A percentile compares a stretch with the other conserved stretches of the same genome.
Conservation (phyloP, 64 coral and sea anemone genomes). For the Stichodactyla helianthus region DNA sequence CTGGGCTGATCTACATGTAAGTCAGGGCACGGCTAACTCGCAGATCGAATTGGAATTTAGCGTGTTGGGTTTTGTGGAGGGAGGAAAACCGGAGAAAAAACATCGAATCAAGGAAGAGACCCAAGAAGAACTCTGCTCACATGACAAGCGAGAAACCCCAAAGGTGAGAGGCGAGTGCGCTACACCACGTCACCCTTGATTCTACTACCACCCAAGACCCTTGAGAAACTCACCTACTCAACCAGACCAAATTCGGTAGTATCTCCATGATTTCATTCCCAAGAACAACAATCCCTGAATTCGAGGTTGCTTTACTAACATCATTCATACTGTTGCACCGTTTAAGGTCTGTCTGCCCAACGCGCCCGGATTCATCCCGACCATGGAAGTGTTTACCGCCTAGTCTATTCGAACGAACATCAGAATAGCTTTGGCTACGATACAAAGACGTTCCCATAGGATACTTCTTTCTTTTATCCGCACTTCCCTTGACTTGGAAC, state of each 20-base stretch:
- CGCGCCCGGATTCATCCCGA: not conserved
- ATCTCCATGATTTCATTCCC: slow-evolving; percentile 57
- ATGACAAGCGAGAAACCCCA: too few species aligned
- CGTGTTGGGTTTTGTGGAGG: too few species aligned
- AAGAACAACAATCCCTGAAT: slow-evolving; percentile 53
- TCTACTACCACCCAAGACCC: too few species aligned
- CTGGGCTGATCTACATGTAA: too few species aligned
- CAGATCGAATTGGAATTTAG: too few species aligned
- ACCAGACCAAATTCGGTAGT: slow-evolving; percentile 51
- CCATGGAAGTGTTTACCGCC: not conserved
- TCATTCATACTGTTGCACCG: slow-evolving; percentile 75
- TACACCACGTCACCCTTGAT: too few species aligned
- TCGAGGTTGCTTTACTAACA: slow-evolving; percentile 30
- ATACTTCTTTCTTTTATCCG: slow-evolving; percentile 12
- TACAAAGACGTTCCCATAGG: slow-evolving; percentile 2
- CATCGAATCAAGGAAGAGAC: too few species aligned
- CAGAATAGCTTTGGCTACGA: slow-evolving; percentile 77
- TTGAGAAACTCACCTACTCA: slow-evolving; percentile 46
- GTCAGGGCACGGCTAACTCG: too few species aligned
- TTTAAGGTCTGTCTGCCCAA: slow-evolving; percentile 27
- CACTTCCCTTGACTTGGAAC: slow-evolving; percentile 29
- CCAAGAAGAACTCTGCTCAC: too few species aligned
- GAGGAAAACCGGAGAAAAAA: too few species aligned
- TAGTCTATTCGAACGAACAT: slow-evolving; percentile 57
- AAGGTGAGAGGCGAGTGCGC: too few species aligned